Base-by-base conservation (phyloP, 1,140 invertebrate genomes). In the Neuroterus valhalla region DNA sequence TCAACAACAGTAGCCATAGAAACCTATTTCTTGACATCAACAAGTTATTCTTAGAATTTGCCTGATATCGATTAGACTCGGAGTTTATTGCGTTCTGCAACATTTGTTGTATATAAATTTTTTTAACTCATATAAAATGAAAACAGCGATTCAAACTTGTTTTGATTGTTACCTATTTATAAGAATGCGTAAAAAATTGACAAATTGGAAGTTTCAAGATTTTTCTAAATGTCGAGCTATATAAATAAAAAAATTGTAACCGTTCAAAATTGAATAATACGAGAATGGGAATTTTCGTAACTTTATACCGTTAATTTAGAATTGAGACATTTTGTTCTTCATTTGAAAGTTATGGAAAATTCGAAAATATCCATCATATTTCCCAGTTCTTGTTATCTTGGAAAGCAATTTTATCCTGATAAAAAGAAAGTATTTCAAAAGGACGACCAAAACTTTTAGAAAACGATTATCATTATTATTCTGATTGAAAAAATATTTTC, bases 401-500 rank as follows among this genome's bases (percentile, higher is more conserved):
- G 1, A 38, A 38, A 38, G 4, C 4, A 38, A 38, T 38, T 38
- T 38, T 10, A 38, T 10, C 31, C 1, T 10, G 4, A 38, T 8
- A 1, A 8, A 38, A 38, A 38, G 4, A 38, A 38, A 38, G 38
- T 71, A 31, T 38, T 31, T 73, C 6, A 46, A 6, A 46, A 45
- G 42, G 67, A 48, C 50, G 45, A 73, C 15, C 52, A 46, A 75
- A 62, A 73, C 21, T 19, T 10, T 17, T 45, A 21, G 43, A 50
- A 38, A 67, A 69, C n/a, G n/a, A n/a, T n/a, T n/a, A n/a, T n/a
- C n/a, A 68, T 68, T 15, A 69, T 26, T 38, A n/a, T 38, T 38
- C 10, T 0, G 10, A 8, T 38, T 38, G 5, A 38, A 1, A 38
- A 38, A 38, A 14, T 75, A 71, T 72, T 83, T 84, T 1, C 68